Percentiles rank a stretch among this genome's conserved stretches.
These are phyloP conservation scores for Conger conger DNA, from an alignment of 2,113 vertebrate species.

Conservation along the genomic window DNA sequence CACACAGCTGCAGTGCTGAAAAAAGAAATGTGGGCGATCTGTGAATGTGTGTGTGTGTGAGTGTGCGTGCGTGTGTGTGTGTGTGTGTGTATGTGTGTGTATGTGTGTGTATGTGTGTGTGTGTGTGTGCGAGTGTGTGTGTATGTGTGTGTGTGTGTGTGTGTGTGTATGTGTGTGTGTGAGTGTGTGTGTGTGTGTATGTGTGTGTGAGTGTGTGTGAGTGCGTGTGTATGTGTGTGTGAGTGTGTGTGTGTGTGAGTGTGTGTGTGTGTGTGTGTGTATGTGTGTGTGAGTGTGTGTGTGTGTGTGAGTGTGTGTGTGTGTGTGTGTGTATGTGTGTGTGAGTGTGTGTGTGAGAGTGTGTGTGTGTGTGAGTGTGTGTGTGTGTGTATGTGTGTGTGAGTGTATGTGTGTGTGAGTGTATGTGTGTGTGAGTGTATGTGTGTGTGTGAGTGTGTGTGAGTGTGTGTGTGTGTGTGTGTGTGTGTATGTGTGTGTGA, in stretches of 20 bases:
- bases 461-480: constrained; percentile 3
- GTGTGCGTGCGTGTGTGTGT: not conserved
- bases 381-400: not conserved
- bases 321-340: not conserved
- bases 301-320: constrained; percentile 6
- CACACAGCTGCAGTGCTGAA: no score
- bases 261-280: not conserved
- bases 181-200: constrained; percentile 4
- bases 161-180: not conserved
- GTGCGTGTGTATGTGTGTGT: not conserved
- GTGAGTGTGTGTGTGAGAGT: not conserved
- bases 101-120: not conserved
- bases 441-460: not conserved
- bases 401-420: not conserved
- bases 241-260: not conserved
- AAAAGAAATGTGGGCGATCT: not conserved
- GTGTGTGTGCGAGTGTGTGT: constrained; percentile 2
- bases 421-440: not conserved
- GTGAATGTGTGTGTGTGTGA: constrained; percentile 4
- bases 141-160: constrained; percentile 1
- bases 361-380: not conserved
- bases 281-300: no score
- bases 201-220: not conserved
- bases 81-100: not conserved
- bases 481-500: not conserved